Evolutionary conservation across 1,140 invertebrate species (phyloP), one percentile per base, ranked within the genome.

Genomic region (Leptopilina boulardi): DNA sequence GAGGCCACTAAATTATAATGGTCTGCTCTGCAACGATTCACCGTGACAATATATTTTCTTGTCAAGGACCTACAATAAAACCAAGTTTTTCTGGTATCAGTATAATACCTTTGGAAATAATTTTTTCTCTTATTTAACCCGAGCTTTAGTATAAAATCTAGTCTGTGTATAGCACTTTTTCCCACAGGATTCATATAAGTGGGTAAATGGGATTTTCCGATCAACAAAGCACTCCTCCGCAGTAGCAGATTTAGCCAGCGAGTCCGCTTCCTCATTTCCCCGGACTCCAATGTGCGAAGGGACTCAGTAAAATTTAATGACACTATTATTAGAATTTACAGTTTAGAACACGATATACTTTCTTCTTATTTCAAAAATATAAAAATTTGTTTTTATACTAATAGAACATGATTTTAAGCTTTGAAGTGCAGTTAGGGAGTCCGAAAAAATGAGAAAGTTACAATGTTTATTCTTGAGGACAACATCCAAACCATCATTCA

Each of bases 261-360:
- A 5, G 34, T 76, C 75, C 19, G 59, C 74, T 4, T 15, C 6
- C 21, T 76, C 75, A 34, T 71, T 76, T 13, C 66, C 75, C 21
- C 21, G 13, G n/a, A 71, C 70, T 23, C 66, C 66, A n/a, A 44
- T 70, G n/a, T 76, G 75, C 13, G 66, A 42, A 42, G 8, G 41
- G 2, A 42, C 41, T 8, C 41, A 42, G 9, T 42, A 42, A 42
- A 42, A 42, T 71, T 66, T 66, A 76, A n/a, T 3, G 2, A 21
- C 47, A 26, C 15, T 70, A 26, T 26, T 42, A 42, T 42, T 11
- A 3, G 9, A 3, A 42, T 4, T 42, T 42, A 1, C 41, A 15
- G 13, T 42, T 11, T 42, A 8, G 9, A 42, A 42, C 41, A 3
- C 8, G 9, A 42, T 42, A 11, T 3, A 42, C 41, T 42, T 42